phyloP scores from a whole-genome alignment of 2,888 invertebrate genomes.

The Priocnemis perturbator region DNA sequence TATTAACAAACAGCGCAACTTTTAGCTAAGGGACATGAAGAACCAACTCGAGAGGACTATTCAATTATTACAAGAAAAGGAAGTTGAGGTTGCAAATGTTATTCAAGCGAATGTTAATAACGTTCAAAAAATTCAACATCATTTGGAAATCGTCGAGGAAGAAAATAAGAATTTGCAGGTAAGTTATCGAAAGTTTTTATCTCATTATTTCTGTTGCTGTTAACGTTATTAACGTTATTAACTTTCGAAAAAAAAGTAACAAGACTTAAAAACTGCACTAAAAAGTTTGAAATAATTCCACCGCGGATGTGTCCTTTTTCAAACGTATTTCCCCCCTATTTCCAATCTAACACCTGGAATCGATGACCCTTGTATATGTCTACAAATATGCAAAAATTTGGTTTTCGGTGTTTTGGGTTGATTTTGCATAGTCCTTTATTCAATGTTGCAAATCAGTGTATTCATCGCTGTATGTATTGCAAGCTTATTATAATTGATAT shows the following conservation, averaged over 20 bases:
- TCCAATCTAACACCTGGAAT: too few relatives aligned
- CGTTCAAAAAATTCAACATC: conserved; percentile 69
- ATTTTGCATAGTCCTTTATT: too few relatives aligned
- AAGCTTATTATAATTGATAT: not conserved
- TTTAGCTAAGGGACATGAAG: conserved; percentile 70
- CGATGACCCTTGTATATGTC: too few relatives aligned
- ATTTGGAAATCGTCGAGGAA: conserved; percentile 67
- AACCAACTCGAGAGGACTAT: conserved; percentile 73
- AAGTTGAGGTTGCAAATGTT: conserved; percentile 68
- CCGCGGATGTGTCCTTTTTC: too few relatives aligned
- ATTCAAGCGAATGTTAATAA: conserved; percentile 67
- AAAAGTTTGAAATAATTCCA: too few relatives aligned
- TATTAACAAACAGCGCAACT: not conserved
- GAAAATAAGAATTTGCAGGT: conserved; percentile 72
- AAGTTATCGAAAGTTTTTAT: conserved; percentile 1
- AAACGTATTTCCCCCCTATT: too few relatives aligned
- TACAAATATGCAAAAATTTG: too few relatives aligned
- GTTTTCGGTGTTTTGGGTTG: not conserved
- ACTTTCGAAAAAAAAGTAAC: too few relatives aligned
- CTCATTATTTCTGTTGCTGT: not conserved
- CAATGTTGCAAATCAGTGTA: too few relatives aligned
- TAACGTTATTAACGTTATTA: too few relatives aligned
- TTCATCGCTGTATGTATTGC: too few relatives aligned
- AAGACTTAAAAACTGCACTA: too few relatives aligned
- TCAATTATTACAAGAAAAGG: conserved; percentile 71